Conservation (phyloP, 2,888 invertebrate genomes). For the Agrochola lychnidis region DNA sequence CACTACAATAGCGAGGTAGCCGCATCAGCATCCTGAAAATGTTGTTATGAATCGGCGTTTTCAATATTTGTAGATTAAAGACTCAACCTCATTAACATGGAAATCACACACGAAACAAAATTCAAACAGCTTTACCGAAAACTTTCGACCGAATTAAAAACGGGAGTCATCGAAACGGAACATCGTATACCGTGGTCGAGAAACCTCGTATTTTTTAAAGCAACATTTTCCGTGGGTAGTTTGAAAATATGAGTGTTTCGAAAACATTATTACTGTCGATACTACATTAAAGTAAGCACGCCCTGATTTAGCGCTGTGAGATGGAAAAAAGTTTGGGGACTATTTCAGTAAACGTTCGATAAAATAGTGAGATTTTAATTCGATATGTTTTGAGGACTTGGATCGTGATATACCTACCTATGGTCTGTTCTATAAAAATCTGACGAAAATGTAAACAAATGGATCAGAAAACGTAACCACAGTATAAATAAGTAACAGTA, state of each 20-base stretch:
- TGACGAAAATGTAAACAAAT: too few relatives aligned
- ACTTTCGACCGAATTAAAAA: conserved; percentile 38
- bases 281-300: conserved; percentile 77
- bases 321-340: conserved; percentile 75
- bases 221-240: conserved; percentile 38
- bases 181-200: conserved; percentile 32
- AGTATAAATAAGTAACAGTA: too few relatives aligned
- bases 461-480: too few relatives aligned
- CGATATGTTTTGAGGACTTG: neutral
- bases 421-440: too few relatives aligned
- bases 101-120: conserved; percentile 5
- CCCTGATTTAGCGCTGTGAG: conserved; percentile 80
- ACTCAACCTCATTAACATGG: neutral
- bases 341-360: conserved; percentile 66
- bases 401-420: too few relatives aligned
- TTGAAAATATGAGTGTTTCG: conserved; percentile 63
- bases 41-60: too few relatives aligned
- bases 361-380: neutral
- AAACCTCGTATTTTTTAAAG: conserved; percentile 31
- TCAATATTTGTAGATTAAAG: too few relatives aligned
- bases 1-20: too few relatives aligned
- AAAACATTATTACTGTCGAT: conserved; percentile 83
- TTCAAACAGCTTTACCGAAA: conserved; percentile 3
- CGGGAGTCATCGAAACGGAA: conserved; percentile 55
- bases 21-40: too few relatives aligned